phyloP scores from a whole-genome alignment of 2,888 invertebrate genomes.

The Calameuta pallipes region DNA sequence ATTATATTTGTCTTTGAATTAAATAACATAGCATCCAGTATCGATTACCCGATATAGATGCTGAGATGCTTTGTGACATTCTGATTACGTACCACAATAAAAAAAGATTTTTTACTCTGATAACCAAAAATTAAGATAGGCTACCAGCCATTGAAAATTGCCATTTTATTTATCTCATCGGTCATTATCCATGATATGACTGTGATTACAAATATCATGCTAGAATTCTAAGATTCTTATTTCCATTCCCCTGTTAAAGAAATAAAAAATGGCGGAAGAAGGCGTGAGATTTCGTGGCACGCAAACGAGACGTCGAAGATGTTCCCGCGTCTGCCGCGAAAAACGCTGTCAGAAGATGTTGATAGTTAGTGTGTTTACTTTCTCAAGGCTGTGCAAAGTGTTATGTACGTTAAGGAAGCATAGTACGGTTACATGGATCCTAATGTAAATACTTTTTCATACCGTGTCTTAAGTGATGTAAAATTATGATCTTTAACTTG shows the following conservation, averaged over 20 bases:
- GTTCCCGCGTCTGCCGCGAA: too few relatives aligned
- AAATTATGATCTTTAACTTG: neutral
- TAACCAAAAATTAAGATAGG: neutral
- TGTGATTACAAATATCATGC: neutral
- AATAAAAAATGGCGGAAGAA: neutral
- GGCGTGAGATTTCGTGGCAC: neutral
- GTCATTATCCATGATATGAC: neutral
- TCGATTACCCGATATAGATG: too few relatives aligned
- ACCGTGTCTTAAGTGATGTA: neutral
- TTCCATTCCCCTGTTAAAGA: neutral
- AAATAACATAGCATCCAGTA: neutral
- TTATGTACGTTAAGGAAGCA: neutral
- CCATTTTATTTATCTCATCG: neutral
- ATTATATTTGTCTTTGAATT: neutral
- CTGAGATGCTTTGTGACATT: neutral
- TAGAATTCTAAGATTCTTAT: neutral
- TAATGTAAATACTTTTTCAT: neutral
- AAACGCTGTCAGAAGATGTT: neutral
- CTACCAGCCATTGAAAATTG: neutral
- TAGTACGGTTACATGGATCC: neutral
- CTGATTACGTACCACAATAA: neutral
- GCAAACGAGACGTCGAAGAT: neutral
- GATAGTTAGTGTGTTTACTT: neutral
- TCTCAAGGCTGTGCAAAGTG: neutral
- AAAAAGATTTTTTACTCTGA: neutral